phyloP scores from a whole-genome alignment of 2,888 invertebrate genomes.

The Rhamnusium bicolor region DNA sequence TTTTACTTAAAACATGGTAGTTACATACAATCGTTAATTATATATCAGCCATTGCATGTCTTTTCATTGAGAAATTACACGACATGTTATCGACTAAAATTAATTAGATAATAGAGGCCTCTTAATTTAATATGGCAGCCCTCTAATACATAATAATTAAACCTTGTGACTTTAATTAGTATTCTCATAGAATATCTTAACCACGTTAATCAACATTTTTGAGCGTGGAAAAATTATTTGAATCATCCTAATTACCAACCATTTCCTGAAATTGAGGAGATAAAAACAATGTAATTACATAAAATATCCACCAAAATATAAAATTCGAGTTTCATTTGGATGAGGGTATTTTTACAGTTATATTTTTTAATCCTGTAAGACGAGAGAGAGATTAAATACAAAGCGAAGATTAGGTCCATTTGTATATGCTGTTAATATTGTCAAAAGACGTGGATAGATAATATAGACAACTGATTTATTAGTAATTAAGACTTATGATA shows the following conservation, averaged over 20 bases:
- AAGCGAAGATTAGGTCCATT: no score
- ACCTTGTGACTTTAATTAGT: neutral
- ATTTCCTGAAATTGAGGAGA: neutral
- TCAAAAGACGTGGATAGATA: no score
- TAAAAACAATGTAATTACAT: neutral
- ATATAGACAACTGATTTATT: no score
- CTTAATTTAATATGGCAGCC: slow-evolving; percentile 19
- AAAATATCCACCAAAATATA: neutral
- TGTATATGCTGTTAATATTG: no score
- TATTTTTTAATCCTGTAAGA: no score
- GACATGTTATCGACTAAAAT: slow-evolving; percentile 19
- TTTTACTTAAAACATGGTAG: no score
- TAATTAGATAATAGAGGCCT: slow-evolving; percentile 25
- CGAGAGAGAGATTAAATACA: no score
- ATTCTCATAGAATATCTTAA: neutral
- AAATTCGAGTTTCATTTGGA: no score
- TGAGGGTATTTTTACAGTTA: no score
- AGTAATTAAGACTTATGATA: no score
- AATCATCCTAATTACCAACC: neutral
- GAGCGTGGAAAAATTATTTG: neutral
- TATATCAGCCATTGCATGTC: slow-evolving; percentile 14
- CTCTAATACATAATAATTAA: slow-evolving; percentile 15
- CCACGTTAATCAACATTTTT: neutral
- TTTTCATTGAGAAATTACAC: slow-evolving; percentile 9
- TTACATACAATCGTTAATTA: neutral